phyloP scores from a whole-genome alignment of 2,797 vertebrate genomes.

The Urosaurus nigricauda region DNA sequence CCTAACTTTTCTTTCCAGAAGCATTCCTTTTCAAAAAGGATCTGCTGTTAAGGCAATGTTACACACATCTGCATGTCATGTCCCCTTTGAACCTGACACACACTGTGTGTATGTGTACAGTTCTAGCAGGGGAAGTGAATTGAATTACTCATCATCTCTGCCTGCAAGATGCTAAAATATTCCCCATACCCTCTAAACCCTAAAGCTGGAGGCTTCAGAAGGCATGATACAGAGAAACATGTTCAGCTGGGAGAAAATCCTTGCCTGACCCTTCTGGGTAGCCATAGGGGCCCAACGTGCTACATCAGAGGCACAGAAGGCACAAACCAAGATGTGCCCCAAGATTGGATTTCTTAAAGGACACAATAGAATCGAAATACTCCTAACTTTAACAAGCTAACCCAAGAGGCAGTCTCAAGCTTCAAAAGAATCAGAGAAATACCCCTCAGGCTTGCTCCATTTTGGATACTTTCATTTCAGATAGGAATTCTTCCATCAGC shows the following conservation, averaged over 20 bases:
- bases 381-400: constrained; percentile 26
- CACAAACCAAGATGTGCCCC: neutral
- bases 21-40: neutral
- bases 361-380: constrained; percentile 9
- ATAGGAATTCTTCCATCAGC: constrained; percentile 24
- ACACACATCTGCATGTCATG: neutral
- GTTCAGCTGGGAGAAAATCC: neutral
- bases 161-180: constrained; percentile 5
- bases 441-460: neutral
- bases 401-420: neutral
- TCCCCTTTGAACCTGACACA: neutral
- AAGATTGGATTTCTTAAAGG: constrained; percentile 40
- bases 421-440: constrained; percentile 24
- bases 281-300: neutral
- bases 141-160: constrained; percentile 14
- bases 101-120: neutral
- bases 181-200: neutral
- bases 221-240: neutral
- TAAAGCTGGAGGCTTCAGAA: constrained; percentile 16
- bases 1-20: neutral
- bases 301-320: neutral
- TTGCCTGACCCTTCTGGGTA: neutral
- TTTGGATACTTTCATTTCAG: constrained; percentile 47
- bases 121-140: constrained; percentile 5
- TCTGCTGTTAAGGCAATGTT: neutral